phyloP scores from a whole-genome alignment of 2,797 vertebrate species.

The Arrhamphus sclerolepis region DNA sequence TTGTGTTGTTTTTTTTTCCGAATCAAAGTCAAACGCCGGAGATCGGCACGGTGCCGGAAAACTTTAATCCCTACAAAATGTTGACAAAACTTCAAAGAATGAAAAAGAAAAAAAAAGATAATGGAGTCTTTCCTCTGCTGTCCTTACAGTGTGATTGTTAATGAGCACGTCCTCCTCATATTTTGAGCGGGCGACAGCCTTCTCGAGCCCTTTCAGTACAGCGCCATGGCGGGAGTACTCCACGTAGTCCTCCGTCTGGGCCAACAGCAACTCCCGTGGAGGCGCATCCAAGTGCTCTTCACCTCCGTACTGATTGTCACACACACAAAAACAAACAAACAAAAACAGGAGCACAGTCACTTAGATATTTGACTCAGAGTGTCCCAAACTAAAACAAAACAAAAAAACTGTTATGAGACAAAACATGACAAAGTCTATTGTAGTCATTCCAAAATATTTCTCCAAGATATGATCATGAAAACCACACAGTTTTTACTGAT shows the following conservation, averaged over 20 bases:
- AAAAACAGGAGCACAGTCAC: slow-evolving; percentile 11
- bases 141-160: slow-evolving; percentile 91
- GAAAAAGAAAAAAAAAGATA: not conserved
- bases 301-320: slow-evolving; percentile 89
- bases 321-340: too few relatives aligned
- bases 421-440: not conserved
- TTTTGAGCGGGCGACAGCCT: slow-evolving; percentile 93
- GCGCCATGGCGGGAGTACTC: slow-evolving; percentile 97
- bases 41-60: too few relatives aligned
- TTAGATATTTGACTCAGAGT: not conserved
- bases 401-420: not conserved
- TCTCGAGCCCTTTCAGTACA: slow-evolving; percentile 95
- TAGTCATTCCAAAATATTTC: too few relatives aligned
- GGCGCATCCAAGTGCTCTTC: slow-evolving; percentile 92
- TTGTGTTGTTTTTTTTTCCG: too few relatives aligned
- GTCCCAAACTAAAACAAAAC: too few relatives aligned
- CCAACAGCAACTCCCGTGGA: slow-evolving; percentile 90
- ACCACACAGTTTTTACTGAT: too few relatives aligned
- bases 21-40: too few relatives aligned
- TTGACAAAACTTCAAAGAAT: not conserved
- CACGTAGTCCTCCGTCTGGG: slow-evolving; percentile 96
- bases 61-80: not conserved
- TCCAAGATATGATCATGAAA: too few relatives aligned
- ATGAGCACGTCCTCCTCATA: slow-evolving; percentile 96
- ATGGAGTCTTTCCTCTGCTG: not conserved